Conservation (phyloP, 2,797 vertebrate species). For the Melanotaenia trifasciata region DNA sequence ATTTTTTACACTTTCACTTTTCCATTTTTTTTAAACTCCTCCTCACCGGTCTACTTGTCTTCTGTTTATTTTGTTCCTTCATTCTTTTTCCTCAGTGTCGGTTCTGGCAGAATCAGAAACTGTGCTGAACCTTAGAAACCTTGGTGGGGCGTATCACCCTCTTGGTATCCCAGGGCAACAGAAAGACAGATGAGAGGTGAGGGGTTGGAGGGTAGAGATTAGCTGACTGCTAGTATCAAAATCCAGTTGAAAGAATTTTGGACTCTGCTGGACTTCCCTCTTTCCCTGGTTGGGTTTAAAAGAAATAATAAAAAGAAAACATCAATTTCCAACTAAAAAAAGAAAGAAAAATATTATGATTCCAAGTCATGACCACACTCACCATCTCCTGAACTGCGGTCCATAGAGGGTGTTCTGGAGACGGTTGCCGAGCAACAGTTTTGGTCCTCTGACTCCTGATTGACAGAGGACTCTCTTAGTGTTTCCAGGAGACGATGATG, state of each 20-base stretch:
- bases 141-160: slow-evolving; percentile 1
- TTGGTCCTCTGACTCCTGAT: slow-evolving; percentile 60
- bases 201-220: slow-evolving; percentile 13
- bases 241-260: slow-evolving; percentile 82
- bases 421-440: slow-evolving; percentile 57
- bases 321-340: not conserved
- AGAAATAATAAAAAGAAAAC: not conserved
- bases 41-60: slow-evolving; percentile 36
- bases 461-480: slow-evolving; percentile 54
- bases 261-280: slow-evolving; percentile 70
- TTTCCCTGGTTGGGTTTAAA: slow-evolving; percentile 61
- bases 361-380: slow-evolving; percentile 15
- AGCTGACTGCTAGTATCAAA: slow-evolving; percentile 67
- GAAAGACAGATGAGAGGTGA: slow-evolving; percentile 21
- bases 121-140: not conserved
- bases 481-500: slow-evolving; percentile 79
- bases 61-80: slow-evolving; percentile 35
- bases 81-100: slow-evolving; percentile 11
- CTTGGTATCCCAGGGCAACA: slow-evolving; percentile 21
- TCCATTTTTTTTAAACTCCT: slow-evolving; percentile 23
- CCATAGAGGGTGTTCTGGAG: slow-evolving; percentile 70
- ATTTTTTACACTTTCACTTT: slow-evolving; percentile 23
- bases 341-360: rapidly evolving
- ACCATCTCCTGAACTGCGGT: slow-evolving; percentile 76
- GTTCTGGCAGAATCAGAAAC: slow-evolving; percentile 13